phyloP scores from a whole-genome alignment of 2,888 invertebrate species.

The Drosophila nigritarsus region DNA sequence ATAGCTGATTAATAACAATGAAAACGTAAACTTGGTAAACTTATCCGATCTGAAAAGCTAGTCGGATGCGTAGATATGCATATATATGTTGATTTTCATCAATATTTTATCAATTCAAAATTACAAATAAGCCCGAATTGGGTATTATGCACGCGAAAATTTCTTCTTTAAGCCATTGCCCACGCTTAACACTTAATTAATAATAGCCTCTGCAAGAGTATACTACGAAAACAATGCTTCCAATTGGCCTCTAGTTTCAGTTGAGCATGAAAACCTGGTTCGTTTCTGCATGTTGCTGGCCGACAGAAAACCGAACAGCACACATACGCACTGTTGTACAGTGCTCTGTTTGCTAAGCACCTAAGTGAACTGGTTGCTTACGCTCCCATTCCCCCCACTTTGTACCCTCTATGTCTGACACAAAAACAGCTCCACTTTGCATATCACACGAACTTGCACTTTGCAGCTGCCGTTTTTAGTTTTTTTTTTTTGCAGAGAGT shows the following conservation, averaged over 20 bases:
- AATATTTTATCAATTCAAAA: not conserved
- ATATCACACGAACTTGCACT: conserved; percentile 79
- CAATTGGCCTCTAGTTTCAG: conserved; percentile 41
- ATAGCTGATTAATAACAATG: not conserved
- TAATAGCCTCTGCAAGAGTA: not conserved
- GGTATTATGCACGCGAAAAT: not conserved
- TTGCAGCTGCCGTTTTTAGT: conserved; percentile 51
- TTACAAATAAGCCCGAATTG: not conserved
- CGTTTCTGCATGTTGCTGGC: conserved; percentile 4
- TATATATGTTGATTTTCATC: not conserved
- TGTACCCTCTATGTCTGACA: not conserved
- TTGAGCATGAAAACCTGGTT: conserved; percentile 16
- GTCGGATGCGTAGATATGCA: no score
- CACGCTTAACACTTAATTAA: not conserved
- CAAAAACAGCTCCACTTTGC: conserved; percentile 62
- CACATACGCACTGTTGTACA: conserved; percentile 56
- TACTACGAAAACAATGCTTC: conserved; percentile 21
- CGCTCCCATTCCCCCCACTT: not conserved
- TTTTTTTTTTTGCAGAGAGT: not conserved
- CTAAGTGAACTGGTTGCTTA: conserved; percentile 19
- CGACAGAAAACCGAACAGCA: conserved; percentile 19
- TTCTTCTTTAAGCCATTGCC: not conserved
- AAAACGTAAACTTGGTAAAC: not conserved
- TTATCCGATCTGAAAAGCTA: not conserved
- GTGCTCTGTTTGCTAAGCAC: conserved; percentile 50